These are phyloP conservation scores for Hypotaenidia philippensis DNA, from an alignment of 2,797 vertebrate genomes.

Conservation along the genomic window DNA sequence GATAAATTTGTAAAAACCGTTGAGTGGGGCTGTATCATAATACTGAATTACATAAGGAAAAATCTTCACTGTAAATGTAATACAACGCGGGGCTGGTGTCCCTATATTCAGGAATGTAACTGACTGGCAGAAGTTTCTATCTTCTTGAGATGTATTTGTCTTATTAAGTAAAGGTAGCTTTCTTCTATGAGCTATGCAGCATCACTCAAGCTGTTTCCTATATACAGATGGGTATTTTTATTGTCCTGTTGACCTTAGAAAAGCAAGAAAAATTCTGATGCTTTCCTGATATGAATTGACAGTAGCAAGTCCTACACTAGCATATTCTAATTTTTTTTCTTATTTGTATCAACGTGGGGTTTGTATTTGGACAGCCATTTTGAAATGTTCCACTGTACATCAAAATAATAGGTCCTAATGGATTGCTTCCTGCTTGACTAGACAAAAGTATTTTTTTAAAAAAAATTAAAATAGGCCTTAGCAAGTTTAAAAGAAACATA, in stretches of 20 bases:
- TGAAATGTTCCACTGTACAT: constrained; percentile 38
- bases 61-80: background rate
- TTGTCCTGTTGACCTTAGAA: constrained; percentile 49
- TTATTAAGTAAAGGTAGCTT: background rate
- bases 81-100: background rate
- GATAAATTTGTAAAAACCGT: background rate
- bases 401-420: constrained; percentile 56
- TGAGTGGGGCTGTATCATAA: background rate
- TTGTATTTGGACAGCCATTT: constrained; percentile 66
- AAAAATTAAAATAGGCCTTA: background rate
- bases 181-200: constrained; percentile 1
- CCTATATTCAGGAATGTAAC: background rate
- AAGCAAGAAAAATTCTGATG: constrained; percentile 31
- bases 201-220: constrained; percentile 12
- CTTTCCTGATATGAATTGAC: constrained; percentile 34
- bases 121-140: constrained; percentile 8
- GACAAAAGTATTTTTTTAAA: background rate
- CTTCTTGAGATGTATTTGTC: background rate
- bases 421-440: constrained; percentile 51
- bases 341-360: constrained; percentile 42
- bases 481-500: constrained; percentile 12
- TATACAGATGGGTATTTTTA: constrained; percentile 31
- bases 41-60: background rate
- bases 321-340: constrained; percentile 24
- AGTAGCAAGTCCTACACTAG: constrained; percentile 2